Conservation (phyloP, 2,797 vertebrate species). For the Cygnus olor region DNA sequence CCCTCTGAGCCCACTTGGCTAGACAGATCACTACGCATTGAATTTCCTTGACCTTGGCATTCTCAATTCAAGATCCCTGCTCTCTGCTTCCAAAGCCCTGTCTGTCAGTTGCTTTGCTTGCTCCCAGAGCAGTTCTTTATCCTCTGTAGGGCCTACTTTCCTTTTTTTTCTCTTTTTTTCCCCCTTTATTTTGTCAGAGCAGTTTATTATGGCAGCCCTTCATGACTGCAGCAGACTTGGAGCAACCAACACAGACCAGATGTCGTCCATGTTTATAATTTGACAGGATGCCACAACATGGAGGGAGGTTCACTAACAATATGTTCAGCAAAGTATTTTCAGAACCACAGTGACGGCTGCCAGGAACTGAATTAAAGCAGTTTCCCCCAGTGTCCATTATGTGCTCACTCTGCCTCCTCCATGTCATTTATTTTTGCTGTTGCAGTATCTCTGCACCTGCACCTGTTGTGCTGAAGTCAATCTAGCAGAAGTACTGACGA, state of each 20-base stretch:
- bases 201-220: constrained; percentile 49
- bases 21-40: constrained; percentile 33
- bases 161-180: not conserved
- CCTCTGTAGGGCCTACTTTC: not conserved
- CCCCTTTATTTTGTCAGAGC: not conserved
- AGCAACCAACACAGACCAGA: constrained; percentile 53
- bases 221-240: constrained; percentile 53
- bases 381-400: constrained; percentile 31
- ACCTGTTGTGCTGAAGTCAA: not conserved
- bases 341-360: constrained; percentile 2
- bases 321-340: constrained; percentile 42
- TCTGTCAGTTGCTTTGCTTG: constrained; percentile 23
- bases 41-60: constrained; percentile 52
- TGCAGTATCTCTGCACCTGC: constrained; percentile 29
- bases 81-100: constrained; percentile 27
- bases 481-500: not conserved
- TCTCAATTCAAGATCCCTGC: not conserved
- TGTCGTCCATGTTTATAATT: constrained; percentile 39
- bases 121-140: constrained; percentile 38
- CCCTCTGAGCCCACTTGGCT: constrained; percentile 46
- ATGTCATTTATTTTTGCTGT: constrained; percentile 35
- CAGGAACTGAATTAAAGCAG: constrained; percentile 37
- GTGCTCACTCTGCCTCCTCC: not conserved
- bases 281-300: constrained; percentile 57
- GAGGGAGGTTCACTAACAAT: constrained; percentile 50